phyloP scores from a whole-genome alignment of 2,113 vertebrate genomes.

The Parotia lawesii region DNA sequence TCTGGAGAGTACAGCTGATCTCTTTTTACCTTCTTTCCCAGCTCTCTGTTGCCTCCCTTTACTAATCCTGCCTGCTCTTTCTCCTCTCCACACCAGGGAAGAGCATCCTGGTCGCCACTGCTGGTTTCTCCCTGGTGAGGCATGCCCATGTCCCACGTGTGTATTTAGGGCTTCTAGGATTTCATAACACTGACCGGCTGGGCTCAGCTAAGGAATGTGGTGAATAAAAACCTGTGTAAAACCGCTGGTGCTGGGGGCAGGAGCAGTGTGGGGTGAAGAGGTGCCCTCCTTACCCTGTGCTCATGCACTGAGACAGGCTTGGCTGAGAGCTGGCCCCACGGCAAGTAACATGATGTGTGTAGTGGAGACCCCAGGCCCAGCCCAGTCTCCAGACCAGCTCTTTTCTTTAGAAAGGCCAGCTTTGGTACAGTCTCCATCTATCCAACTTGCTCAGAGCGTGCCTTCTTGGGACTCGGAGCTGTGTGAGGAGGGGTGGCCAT shows the following conservation, averaged over 20 bases:
- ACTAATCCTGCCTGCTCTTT: neutral
- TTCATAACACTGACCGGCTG: neutral
- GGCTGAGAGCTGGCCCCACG: neutral
- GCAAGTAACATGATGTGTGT: neutral
- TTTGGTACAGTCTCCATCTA: neutral
- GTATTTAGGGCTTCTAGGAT: neutral
- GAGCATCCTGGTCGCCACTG: neutral
- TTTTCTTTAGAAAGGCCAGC: neutral
- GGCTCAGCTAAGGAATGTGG: neutral
- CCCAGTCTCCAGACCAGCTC: neutral
- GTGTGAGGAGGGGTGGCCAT: accelerated
- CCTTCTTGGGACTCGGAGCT: accelerated
- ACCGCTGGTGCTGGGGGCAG: neutral
- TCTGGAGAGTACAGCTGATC: neutral
- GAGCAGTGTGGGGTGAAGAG: neutral
- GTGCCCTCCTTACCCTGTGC: accelerated
- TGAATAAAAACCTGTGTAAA: neutral
- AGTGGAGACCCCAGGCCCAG: neutral
- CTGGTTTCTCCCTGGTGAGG: neutral
- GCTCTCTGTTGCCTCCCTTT: neutral
- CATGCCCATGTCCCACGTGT: accelerated
- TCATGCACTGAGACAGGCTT: neutral
- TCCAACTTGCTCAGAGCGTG: accelerated
- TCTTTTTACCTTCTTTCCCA: neutral
- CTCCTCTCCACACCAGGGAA: neutral